phyloP scores from a whole-genome alignment of 2,888 invertebrate species.

The Belgica antarctica region DNA sequence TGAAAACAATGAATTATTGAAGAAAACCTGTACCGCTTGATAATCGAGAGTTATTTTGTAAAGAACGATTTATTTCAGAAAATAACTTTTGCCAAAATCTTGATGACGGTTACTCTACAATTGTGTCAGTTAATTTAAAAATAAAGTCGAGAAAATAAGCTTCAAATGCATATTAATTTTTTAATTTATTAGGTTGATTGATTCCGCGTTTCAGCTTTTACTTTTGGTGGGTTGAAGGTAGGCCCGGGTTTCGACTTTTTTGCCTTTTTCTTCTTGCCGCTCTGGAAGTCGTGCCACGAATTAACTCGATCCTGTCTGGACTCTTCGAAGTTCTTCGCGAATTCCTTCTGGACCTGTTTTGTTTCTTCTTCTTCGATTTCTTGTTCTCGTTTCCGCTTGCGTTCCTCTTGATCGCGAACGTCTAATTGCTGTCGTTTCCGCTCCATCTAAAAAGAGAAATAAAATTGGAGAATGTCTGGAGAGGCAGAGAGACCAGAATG shows the following conservation, averaged over 20 bases:
- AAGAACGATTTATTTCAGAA: too few species aligned
- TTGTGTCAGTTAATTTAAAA: not conserved
- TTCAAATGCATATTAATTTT: not conserved
- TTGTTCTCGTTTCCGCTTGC: constrained; percentile 89
- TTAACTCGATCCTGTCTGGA: constrained; percentile 87
- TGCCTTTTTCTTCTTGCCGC: constrained; percentile 65
- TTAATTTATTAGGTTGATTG: not conserved
- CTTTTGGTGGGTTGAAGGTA: constrained; percentile 85
- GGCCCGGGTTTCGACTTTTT: constrained; percentile 79
- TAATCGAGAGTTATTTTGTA: too few species aligned
- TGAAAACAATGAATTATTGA: too few species aligned
- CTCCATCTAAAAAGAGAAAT: too few species aligned
- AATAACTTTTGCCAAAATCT: too few species aligned
- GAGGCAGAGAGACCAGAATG: not conserved
- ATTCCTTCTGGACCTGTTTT: constrained; percentile 86
- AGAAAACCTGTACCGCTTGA: too few species aligned
- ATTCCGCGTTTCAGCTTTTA: constrained; percentile 88
- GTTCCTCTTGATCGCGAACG: constrained; percentile 85
- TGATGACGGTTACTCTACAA: too few species aligned
- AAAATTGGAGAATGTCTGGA: constrained; percentile 72
- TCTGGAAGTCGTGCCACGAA: constrained; percentile 90
- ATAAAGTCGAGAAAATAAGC: not conserved
- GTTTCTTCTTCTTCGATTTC: constrained; percentile 92
- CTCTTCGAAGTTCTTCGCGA: constrained; percentile 99
- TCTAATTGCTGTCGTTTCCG: constrained; percentile 84